Conservation (phyloP, 2,113 vertebrate genomes). For the Vidua macroura region DNA sequence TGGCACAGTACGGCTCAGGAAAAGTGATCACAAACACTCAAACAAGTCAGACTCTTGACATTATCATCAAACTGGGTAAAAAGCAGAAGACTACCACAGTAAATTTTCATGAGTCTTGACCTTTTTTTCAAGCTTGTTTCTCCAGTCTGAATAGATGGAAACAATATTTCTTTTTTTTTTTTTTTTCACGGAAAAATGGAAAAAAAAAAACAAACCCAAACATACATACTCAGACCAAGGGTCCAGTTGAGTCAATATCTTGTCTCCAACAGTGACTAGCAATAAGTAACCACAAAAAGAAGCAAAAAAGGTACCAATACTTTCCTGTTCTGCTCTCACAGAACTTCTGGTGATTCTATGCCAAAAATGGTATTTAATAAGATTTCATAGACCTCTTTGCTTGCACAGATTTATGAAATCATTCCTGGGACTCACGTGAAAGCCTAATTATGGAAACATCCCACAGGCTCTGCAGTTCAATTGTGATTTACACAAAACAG, state of each 20-base stretch:
- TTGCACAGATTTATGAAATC: neutral
- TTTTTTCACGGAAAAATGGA: neutral
- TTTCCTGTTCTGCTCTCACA: neutral
- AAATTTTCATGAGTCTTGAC: neutral
- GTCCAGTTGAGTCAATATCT: neutral
- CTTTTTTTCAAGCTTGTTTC: neutral
- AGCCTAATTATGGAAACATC: neutral
- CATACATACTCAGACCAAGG: neutral
- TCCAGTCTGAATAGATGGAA: neutral
- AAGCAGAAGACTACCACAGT: neutral
- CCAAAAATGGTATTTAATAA: neutral
- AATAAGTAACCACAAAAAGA: neutral
- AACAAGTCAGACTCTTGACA: neutral
- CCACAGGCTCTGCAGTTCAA: fast-evolving
- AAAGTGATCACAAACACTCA: neutral
- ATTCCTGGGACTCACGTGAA: neutral
- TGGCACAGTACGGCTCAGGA: neutral
- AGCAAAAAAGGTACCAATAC: neutral
- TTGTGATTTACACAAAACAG: neutral
- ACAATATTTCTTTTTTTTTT: neutral
- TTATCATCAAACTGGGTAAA: neutral
- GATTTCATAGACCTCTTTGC: neutral
- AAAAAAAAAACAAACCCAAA: neutral
- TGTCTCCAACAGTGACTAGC: neutral
- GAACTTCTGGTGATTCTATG: neutral